Evolutionary conservation across 2,797 vertebrate species (phyloP).

Genomic region (Hoplostethus atlanticus): DNA sequence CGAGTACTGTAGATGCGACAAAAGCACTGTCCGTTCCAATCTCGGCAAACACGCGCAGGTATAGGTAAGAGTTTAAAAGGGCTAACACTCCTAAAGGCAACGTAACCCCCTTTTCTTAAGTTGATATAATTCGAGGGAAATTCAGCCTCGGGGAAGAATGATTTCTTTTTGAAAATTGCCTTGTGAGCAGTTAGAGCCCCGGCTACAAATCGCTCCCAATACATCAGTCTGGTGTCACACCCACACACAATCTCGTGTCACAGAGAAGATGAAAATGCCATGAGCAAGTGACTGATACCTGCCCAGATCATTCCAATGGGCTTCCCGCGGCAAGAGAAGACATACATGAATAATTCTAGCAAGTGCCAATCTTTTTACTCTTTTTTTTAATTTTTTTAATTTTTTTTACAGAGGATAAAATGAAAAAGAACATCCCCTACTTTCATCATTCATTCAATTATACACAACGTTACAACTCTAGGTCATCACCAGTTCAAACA

Average conservation of each 20-base stretch:
- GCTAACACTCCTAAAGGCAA: conserved; percentile 47
- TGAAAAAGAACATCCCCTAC: conserved; percentile 55
- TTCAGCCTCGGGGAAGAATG: conserved; percentile 48
- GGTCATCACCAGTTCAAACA: conserved; percentile 40
- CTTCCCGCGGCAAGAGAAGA: conserved; percentile 27
- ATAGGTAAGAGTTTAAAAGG: conserved; percentile 37
- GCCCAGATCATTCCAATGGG: conserved; percentile 46
- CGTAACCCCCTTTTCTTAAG: conserved; percentile 45
- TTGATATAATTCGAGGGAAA: conserved; percentile 49
- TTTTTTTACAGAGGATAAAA: conserved; percentile 59
- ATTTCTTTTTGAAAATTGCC: conserved; percentile 57
- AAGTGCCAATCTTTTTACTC: conserved; percentile 53
- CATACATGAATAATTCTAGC: conserved; percentile 65
- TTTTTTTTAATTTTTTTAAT: too few species aligned
- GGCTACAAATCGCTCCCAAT: conserved; percentile 57
- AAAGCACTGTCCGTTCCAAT: conserved; percentile 26
- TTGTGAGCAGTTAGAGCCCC: conserved; percentile 48
- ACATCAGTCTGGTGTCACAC: conserved; percentile 71
- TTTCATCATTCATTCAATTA: conserved; percentile 66
- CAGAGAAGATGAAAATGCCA: conserved; percentile 76
- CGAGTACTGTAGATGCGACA: neutral
- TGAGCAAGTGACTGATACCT: conserved; percentile 70
- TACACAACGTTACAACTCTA: conserved; percentile 40
- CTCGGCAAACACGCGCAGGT: conserved; percentile 7
- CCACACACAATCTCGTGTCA: conserved; percentile 72